Percentiles rank a stretch among this genome's conserved stretches.
phyloP scores from a whole-genome alignment of 2,113 vertebrate genomes.

The Hystrix cristata region DNA sequence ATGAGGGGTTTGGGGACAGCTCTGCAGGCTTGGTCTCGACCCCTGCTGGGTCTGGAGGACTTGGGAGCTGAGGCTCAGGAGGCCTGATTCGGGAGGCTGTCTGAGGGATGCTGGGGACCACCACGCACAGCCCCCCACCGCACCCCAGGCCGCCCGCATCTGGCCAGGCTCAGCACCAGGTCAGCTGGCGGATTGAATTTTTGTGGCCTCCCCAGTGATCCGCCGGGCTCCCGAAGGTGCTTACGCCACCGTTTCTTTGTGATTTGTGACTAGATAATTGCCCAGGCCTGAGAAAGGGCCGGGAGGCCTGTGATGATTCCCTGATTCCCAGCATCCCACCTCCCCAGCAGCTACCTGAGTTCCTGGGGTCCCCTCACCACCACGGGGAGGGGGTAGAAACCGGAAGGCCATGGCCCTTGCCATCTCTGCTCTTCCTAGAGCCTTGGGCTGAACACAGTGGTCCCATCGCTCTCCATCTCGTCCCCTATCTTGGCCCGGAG shows the following conservation, averaged over 20 bases:
- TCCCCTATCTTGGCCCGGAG: rapidly evolving
- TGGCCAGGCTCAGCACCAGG: not conserved
- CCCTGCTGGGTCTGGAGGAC: not conserved
- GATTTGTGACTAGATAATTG: constrained; percentile 30
- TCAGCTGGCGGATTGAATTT: constrained; percentile 35
- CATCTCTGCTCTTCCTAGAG: not conserved
- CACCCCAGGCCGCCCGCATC: not conserved
- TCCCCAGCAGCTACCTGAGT: not conserved
- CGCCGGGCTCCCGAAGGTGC: not conserved
- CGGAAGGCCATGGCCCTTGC: rapidly evolving
- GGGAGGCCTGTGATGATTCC: not conserved
- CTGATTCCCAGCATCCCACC: not conserved
- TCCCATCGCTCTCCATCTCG: not conserved
- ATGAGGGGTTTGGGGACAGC: not conserved
- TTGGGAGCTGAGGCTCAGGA: not conserved
- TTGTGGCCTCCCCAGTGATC: not conserved
- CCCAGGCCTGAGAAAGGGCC: not conserved
- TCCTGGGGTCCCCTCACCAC: not conserved
- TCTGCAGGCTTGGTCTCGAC: not conserved
- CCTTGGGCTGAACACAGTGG: rapidly evolving
- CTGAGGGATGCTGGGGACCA: not conserved
- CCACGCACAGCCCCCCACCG: rapidly evolving
- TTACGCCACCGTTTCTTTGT: not conserved
- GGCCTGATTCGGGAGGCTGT: no score
- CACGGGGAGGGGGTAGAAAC: not conserved